phyloP scores from a whole-genome alignment of 2,797 vertebrate genomes.

The Kryptolebias ocellatus region DNA sequence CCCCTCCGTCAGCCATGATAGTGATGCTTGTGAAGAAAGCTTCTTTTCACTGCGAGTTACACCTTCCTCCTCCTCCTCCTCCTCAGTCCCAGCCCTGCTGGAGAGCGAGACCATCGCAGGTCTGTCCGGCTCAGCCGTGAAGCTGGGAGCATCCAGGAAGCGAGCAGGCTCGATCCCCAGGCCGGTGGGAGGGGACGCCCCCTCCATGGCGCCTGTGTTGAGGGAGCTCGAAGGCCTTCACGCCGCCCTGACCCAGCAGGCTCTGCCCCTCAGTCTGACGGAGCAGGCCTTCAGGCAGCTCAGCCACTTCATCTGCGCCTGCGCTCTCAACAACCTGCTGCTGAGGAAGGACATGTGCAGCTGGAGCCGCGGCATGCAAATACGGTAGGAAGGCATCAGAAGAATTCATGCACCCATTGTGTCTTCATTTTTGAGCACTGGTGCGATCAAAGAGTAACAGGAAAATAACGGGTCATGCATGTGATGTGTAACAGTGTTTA shows the following conservation, averaged over 20 bases:
- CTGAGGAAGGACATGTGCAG: conserved; percentile 84
- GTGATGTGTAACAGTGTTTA: no score
- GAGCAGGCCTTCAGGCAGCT: conserved; percentile 83
- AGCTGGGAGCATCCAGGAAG: conserved; percentile 55
- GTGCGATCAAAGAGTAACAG: no score
- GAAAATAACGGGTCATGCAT: no score
- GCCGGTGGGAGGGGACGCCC: conserved; percentile 23
- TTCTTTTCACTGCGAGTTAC: background rate
- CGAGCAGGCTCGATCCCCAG: conserved; percentile 71
- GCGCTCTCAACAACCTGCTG: conserved; percentile 83
- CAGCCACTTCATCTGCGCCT: conserved; percentile 74
- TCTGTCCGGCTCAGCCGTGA: conserved; percentile 57
- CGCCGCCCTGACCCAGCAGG: conserved; percentile 64
- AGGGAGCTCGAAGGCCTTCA: conserved; percentile 76
- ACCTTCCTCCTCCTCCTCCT: background rate
- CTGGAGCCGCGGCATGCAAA: conserved; percentile 84
- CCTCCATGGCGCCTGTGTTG: conserved; percentile 77
- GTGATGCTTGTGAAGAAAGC: background rate
- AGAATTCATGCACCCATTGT: background rate
- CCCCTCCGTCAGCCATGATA: background rate
- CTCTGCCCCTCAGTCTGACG: conserved; percentile 59
- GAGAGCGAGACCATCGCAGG: conserved; percentile 84
- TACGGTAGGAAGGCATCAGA: conserved; percentile 71
- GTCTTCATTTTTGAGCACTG: no score
- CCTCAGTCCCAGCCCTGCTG: conserved; percentile 80